phyloP scores from a whole-genome alignment of 2,797 vertebrate species.

The Ceryle rudis region DNA sequence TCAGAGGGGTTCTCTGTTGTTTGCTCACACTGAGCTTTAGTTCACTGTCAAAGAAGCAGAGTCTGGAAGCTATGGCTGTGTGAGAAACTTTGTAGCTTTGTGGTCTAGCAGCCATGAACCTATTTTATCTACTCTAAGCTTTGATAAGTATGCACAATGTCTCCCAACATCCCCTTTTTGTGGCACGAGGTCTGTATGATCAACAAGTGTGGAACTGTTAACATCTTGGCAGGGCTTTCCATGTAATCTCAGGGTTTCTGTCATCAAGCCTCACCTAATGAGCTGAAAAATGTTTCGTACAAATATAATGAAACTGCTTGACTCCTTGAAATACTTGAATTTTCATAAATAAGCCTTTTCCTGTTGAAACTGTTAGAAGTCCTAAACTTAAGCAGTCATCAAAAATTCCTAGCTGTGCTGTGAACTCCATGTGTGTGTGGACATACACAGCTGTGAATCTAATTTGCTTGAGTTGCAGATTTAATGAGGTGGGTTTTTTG shows the following conservation, averaged over 20 bases:
- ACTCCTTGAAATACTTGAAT: background rate
- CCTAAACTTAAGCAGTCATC: background rate
- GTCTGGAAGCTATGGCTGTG: background rate
- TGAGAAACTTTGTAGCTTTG: background rate
- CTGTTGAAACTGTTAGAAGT: background rate
- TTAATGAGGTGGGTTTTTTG: conserved; percentile 34
- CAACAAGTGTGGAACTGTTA: background rate
- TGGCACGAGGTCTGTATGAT: background rate
- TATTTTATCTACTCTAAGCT: background rate
- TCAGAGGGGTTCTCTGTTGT: background rate
- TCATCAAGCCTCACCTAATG: background rate
- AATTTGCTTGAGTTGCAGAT: conserved; percentile 53
- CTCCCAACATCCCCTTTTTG: background rate
- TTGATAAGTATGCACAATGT: background rate
- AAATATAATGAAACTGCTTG: background rate
- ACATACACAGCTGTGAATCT: background rate
- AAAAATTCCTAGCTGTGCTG: background rate
- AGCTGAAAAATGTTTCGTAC: background rate
- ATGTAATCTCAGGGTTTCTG: background rate
- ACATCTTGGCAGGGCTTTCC: background rate
- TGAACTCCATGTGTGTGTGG: background rate
- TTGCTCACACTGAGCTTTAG: background rate
- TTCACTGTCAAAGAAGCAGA: background rate
- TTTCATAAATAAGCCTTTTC: background rate
- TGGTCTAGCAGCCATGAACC: background rate